A percentile compares a stretch with the other conserved stretches of the same genome.
These are phyloP conservation scores for Acromyrmex heyeri DNA, from an alignment of 1,140 invertebrate species.

Conservation along the genomic window DNA sequence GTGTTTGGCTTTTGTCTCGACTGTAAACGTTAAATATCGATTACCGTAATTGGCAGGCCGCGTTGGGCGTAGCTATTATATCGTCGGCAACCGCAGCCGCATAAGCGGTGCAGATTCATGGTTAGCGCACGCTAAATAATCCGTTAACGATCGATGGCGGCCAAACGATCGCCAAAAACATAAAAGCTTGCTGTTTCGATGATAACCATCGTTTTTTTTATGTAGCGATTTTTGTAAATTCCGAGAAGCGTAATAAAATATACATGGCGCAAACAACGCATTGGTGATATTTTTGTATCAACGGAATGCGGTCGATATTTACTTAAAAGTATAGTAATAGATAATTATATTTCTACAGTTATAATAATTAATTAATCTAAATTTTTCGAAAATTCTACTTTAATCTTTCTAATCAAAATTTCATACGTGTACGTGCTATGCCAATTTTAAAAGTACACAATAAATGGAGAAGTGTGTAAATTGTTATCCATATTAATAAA, in stretches of 20 bases:
- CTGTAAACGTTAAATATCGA: constrained; percentile 80
- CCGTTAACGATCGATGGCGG: constrained; percentile 71
- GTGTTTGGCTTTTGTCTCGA: constrained; percentile 68
- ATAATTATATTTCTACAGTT: background rate
- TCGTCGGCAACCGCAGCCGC: constrained; percentile 69
- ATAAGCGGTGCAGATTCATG: constrained; percentile 77
- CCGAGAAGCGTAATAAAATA: constrained; percentile 15
- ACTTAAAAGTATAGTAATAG: background rate
- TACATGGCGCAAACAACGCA: background rate
- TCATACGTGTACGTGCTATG: background rate
- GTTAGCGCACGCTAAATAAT: constrained; percentile 79
- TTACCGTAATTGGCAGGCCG: constrained; percentile 78
- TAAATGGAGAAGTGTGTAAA: background rate
- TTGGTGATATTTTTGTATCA: background rate
- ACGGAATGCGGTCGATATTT: background rate
- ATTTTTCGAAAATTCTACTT: background rate
- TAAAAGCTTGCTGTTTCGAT: constrained; percentile 5
- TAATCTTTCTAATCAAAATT: constrained; percentile 8
- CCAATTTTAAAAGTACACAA: background rate
- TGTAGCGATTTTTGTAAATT: constrained; percentile 6
- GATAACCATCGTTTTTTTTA: background rate
- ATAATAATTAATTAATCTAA: background rate
- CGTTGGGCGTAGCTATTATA: constrained; percentile 68
- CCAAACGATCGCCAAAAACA: background rate
- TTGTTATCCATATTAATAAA: constrained; percentile 35